These are phyloP conservation scores for Lepidochitona cinerea DNA, from an alignment of 2,888 invertebrate species.

Conservation along the genomic window DNA sequence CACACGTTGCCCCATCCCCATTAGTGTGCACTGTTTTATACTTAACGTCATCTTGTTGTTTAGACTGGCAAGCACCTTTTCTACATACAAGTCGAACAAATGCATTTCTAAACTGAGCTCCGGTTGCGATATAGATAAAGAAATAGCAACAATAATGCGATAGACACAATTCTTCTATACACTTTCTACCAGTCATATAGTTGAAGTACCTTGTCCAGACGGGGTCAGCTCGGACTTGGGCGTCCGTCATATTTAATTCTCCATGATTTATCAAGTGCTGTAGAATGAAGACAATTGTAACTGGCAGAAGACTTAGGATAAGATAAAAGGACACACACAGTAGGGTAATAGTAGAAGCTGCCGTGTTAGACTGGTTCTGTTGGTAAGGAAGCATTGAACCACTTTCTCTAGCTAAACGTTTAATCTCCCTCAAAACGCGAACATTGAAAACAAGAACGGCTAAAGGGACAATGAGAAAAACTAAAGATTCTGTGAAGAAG, in stretches of 20 bases:
- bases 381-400: constrained; percentile 37
- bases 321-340: constrained; percentile 69
- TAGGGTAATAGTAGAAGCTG: constrained; percentile 67
- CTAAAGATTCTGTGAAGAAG: constrained; percentile 60
- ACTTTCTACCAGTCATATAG: constrained; percentile 45
- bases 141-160: constrained; percentile 65
- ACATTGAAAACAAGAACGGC: constrained; percentile 66
- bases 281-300: constrained; percentile 65
- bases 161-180: constrained; percentile 56
- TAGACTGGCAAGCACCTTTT: neutral
- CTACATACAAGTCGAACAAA: neutral
- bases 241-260: constrained; percentile 39
- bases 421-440: constrained; percentile 66
- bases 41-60: neutral
- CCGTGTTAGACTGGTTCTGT: constrained; percentile 36
- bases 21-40: neutral
- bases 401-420: constrained; percentile 50
- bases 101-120: constrained; percentile 51
- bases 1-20: constrained; percentile 4
- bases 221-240: constrained; percentile 43
- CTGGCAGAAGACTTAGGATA: constrained; percentile 68
- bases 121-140: constrained; percentile 57
- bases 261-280: constrained; percentile 51
- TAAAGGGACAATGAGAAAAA: constrained; percentile 64
- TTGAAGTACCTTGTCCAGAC: constrained; percentile 47